Percentiles rank a stretch among this genome's conserved stretches.
Conservation (phyloP, 2,888 invertebrate genomes). For the Drymonia ruficornis region DNA sequence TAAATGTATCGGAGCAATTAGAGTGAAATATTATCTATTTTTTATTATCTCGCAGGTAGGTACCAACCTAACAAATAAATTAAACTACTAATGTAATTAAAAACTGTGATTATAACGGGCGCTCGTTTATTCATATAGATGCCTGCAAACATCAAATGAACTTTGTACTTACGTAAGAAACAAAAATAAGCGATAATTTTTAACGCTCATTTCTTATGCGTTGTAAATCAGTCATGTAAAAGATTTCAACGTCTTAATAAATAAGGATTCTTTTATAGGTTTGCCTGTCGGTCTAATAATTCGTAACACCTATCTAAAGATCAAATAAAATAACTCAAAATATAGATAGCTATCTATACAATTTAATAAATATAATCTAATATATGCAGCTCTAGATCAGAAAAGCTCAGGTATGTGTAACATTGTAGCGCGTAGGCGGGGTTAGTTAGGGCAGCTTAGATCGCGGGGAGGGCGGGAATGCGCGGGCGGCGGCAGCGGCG, state of each 20-base stretch:
- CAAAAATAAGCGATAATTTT: background rate
- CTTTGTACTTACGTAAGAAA: background rate
- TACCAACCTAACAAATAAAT: background rate
- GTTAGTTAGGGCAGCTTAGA: constrained; percentile 20
- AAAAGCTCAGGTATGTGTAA: constrained; percentile 11
- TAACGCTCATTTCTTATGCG: background rate
- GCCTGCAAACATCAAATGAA: background rate
- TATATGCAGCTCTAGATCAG: background rate
- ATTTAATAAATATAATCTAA: background rate
- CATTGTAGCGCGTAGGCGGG: constrained; percentile 49
- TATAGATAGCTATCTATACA: too few relatives aligned
- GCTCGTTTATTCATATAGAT: background rate
- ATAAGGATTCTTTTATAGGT: background rate
- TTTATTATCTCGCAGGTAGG: constrained; percentile 13
- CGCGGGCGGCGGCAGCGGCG: constrained; percentile 23
- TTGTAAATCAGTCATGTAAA: background rate
- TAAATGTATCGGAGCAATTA: constrained; percentile 22
- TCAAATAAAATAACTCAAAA: background rate
- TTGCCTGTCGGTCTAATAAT: background rate
- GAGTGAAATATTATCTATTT: constrained; percentile 18
- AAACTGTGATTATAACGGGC: background rate
- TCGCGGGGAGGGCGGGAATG: constrained; percentile 21
- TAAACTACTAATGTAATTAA: background rate
- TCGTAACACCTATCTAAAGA: background rate
- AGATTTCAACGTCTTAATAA: background rate